Percentiles rank a stretch among this genome's conserved stretches.
Evolutionary conservation across 2,113 vertebrate genomes (phyloP).

Genomic region (Leucoraja erinaceus): DNA sequence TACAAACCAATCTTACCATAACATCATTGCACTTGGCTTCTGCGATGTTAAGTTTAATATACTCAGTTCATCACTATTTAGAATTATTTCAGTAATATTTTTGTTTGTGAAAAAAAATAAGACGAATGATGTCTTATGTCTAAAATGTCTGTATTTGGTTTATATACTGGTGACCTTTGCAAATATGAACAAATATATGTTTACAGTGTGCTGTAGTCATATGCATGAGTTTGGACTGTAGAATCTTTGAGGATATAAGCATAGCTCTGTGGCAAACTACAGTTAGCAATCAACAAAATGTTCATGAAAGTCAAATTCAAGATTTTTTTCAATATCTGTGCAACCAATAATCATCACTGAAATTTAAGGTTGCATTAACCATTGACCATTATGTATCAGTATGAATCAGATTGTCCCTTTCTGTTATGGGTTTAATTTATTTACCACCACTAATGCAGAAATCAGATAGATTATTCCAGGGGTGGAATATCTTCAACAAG

Average conservation of each 20-base stretch:
- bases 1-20: neutral
- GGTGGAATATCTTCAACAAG: neutral
- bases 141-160: neutral
- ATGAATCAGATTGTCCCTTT: neutral
- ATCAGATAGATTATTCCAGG: neutral
- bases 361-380: neutral
- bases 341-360: neutral
- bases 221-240: neutral
- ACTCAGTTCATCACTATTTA: neutral
- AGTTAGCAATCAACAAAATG: neutral
- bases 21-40: neutral
- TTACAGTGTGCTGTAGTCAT: neutral
- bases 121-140: neutral
- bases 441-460: neutral
- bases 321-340: neutral
- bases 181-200: neutral
- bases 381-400: too few relatives aligned
- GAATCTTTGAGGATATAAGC: neutral
- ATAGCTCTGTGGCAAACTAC: neutral
- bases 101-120: neutral
- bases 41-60: neutral
- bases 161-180: neutral
- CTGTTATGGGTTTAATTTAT: neutral
- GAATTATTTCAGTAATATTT: neutral
- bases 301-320: neutral